Evolutionary conservation across 1,140 invertebrate species (phyloP), one percentile per base, ranked within the genome.

Genomic region (Bathynomus jamesi): DNA sequence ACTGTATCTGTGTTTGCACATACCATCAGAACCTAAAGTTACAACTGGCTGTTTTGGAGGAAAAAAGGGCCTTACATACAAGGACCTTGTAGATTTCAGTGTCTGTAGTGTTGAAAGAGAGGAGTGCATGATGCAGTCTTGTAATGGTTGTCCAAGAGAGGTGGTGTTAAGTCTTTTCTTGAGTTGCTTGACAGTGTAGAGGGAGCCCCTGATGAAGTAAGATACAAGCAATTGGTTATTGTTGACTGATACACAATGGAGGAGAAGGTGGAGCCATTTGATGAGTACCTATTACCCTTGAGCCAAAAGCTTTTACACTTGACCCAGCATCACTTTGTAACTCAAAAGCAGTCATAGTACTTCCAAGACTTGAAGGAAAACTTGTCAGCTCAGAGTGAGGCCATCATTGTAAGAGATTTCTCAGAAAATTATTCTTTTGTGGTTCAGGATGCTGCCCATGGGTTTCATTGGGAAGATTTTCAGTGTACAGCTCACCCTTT

Each of bases 81-180:
- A 63, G 61, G 61, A 63, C 27, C 61, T 3, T 63, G 13, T 63
- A 24, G 61, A 63, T 24, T 63, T 24, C 61, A 3, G 61, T 63
- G 2, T 63, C 61, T 11, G 61, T 28, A 63, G 24, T 25, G 11
- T 25, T 24, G 61, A 63, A 28, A 63, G 27, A 63, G 11, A 63
- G 24, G 27, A 24, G 21, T 2, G 61, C 61, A 63, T 63, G 11
- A 63, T 63, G 11, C 24, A 17, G 27, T 2, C 2, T 63, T 63
- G 61, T 28, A 63, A 63, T 17, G 61, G 27, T 63, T 63, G 61
- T 28, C 61, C 61, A 10, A 28, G 61, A 28, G 61, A 63, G 27
- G n/a, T n/a, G 61, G 8, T 63, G 10, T 63, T 24, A 10, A 63
- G 27, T 1, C 40, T 17, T 63, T 28, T 53, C 40, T 53, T 53